phyloP scores from a whole-genome alignment of 2,888 invertebrate genomes.

The Glaucopsyche alexis region DNA sequence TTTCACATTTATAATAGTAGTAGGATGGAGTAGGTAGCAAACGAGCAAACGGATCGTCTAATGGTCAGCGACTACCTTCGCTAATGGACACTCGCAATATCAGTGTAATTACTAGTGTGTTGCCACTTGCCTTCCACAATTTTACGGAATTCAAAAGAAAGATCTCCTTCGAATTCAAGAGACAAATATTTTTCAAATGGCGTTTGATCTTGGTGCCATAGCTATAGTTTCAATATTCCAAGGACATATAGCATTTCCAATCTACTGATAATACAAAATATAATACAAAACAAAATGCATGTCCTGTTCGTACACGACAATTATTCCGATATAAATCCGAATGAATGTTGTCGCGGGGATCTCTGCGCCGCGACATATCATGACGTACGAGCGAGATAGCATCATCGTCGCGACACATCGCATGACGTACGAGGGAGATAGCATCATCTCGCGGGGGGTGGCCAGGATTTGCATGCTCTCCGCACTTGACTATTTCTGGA shows the following conservation, averaged over 20 bases:
- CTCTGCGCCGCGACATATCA: conserved; percentile 41
- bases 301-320: conserved; percentile 38
- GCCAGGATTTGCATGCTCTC: conserved; percentile 35
- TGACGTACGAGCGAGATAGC: conserved; percentile 44
- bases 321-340: conserved; percentile 37
- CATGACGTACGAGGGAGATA: conserved; percentile 58
- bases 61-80: too few relatives aligned
- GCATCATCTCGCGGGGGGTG: conserved; percentile 37
- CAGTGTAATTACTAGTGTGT: background rate
- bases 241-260: background rate
- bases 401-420: conserved; percentile 61
- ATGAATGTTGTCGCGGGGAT: conserved; percentile 38
- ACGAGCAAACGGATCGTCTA: too few relatives aligned
- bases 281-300: conserved; percentile 32
- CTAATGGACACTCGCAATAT: background rate
- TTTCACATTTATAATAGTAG: too few relatives aligned
- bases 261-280: conserved; percentile 22
- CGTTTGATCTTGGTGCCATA: background rate
- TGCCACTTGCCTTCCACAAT: too few relatives aligned
- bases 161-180: too few relatives aligned
- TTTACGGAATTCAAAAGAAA: too few relatives aligned
- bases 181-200: too few relatives aligned
- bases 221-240: background rate
- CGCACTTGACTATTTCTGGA: conserved; percentile 19
- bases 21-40: too few relatives aligned